phyloP scores from a whole-genome alignment of 2,113 vertebrate genomes.

The Muntiacus reevesi region DNA sequence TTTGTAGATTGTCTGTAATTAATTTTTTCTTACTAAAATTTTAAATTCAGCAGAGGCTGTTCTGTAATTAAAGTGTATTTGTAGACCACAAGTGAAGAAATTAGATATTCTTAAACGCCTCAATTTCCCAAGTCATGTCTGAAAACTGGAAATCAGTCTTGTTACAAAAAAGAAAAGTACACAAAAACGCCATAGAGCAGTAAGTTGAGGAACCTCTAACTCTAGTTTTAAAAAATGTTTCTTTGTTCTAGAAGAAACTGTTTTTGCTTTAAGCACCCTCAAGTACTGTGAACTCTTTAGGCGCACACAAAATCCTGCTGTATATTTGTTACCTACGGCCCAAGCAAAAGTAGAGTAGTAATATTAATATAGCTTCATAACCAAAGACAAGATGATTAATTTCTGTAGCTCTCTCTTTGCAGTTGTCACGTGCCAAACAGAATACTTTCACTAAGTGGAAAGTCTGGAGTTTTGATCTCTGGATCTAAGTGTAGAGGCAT shows the following conservation, averaged over 20 bases:
- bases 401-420: neutral
- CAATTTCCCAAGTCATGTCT: neutral
- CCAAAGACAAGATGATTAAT: neutral
- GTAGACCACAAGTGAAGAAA: neutral
- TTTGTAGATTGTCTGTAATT: neutral
- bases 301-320: neutral
- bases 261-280: neutral
- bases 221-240: neutral
- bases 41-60: neutral
- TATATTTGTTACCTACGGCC: neutral
- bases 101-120: neutral
- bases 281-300: neutral
- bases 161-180: neutral
- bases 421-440: neutral
- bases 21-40: neutral
- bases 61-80: neutral
- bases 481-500: neutral
- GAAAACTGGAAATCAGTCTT: neutral
- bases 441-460: neutral
- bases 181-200: neutral
- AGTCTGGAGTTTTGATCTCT: neutral
- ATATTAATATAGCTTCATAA: neutral
- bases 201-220: neutral
- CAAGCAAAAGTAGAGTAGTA: neutral
- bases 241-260: constrained; percentile 6